Evolutionary conservation across 2,888 invertebrate species (phyloP), one percentile per base, ranked within the genome.

Genomic region (Lochmaea crataegi): DNA sequence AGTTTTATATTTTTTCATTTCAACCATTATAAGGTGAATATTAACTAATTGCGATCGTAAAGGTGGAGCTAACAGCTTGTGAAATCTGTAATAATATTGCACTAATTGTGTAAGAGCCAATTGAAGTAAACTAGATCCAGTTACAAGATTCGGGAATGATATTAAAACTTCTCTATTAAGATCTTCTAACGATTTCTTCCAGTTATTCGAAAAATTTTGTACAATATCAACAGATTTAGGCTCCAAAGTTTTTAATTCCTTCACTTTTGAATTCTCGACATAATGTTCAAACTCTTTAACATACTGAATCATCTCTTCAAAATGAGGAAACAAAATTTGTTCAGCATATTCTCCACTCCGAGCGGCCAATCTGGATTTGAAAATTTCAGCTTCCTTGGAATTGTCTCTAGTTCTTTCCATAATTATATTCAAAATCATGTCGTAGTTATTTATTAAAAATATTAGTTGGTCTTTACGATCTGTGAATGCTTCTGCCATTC

Each of bases 1-100:
- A 9, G 96, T 96, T 88, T 99, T 99, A 87, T 98, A 98, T 88
- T 99, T 99, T 87, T 99, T 99, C 77, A 99, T 96, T 89, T 99
- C 99, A 2, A 98, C 97, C 96, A 99, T 99, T 74, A 99, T 95
- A 74, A 98, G 96, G 88, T 99, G 99, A 83, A 98, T 97, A 85
- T 99, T 99, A 4, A 98, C 96, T 68, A 99, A 90, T 86, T 98
- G 97, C 9, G 95, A 94, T 77, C 94, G 89, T 0, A 93, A 92
- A 84, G 93, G 93, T 18, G 96, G 96, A 10, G 95, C 94, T 26
- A 99, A 88, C 26, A 99, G 90, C 87, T 99, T 98, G 81, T 97
- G 96, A 86, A 99, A 98, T 81, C 97, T 92, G 86, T 99, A 96
- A 86, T 99, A 99, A 89, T 99, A 99, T 87, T 99, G 97, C 74